Conservation (phyloP, 2,888 invertebrate genomes). For the Eristalinus sepulchralis region DNA sequence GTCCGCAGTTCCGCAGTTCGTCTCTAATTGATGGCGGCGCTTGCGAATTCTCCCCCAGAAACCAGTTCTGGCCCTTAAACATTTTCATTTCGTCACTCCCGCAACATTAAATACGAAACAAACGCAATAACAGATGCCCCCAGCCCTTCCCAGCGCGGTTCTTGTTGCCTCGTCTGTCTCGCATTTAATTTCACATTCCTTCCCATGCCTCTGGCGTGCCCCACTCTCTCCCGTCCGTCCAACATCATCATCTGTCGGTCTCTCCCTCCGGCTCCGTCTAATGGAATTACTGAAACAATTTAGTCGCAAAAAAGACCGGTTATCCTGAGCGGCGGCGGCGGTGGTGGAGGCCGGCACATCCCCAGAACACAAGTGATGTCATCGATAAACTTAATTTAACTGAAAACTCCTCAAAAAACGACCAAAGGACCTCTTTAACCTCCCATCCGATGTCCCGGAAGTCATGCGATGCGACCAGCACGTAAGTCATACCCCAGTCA, state of each 20-base stretch:
- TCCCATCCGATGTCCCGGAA: neutral
- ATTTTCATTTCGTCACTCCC: neutral
- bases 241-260: neutral
- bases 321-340: slow-evolving; percentile 2
- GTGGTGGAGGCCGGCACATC: no score
- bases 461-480: neutral
- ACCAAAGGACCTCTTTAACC: neutral
- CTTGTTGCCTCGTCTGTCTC: neutral
- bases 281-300: slow-evolving; percentile 53
- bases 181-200: neutral
- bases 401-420: neutral
- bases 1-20: neutral
- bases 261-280: slow-evolving; percentile 3
- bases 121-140: neutral
- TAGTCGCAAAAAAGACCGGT: slow-evolving; percentile 31
- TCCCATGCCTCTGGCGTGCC: neutral
- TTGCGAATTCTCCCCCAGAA: neutral
- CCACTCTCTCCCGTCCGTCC: neutral
- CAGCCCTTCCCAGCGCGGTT: neutral
- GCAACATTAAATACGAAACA: neutral
- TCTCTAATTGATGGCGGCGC: neutral
- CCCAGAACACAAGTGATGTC: neutral
- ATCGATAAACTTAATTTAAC: slow-evolving; percentile 12
- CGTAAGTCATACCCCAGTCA: neutral
- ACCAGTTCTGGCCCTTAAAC: neutral